Base-by-base conservation (phyloP, 2,888 invertebrate species). In the Caradrina clavipalpis region DNA sequence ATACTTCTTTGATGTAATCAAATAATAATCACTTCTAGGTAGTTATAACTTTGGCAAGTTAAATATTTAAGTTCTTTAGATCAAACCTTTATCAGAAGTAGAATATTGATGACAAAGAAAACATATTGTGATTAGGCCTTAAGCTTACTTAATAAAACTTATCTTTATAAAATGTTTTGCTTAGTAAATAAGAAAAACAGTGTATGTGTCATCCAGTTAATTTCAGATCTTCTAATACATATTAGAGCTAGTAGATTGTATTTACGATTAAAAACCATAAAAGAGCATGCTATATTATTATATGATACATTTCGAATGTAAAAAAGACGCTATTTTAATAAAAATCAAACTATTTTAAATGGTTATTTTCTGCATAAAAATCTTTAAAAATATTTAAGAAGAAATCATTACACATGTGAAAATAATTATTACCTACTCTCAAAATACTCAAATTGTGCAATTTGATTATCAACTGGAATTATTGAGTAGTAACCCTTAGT, bases 1-100 rank as follows among this genome's bases (percentile, higher is more conserved):
- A 53, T 73, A 59, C 19, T 56, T 53, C 22, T 51, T 78, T 74
- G 77, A 69, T 77, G 65, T 77, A 78, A 75, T 78, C 55, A 78
- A 69, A 59, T 62, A 58, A 65, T 51, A 65, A 67, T 58, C 42
- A 61, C 35, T 76, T 57, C 17, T 45, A 63, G 1, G 49, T 61
- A 54, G 35, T 59, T 50, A 45, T 54, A 56, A 74, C 69, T 77
- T 74, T 74, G 70, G 74, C 64, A 65, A 63, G 60, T 69, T 22
- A 47, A 54, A 57, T 49, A 8, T 64, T 19, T 1, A 62, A 63
- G 45, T 70, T 58, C 17, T 55, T 55, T 39, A 59, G 69, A 74
- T 53, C 26, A 78, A 74, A 78, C 13, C 17, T 59, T 31, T 62
- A 4, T 35, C 51, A 31, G 62, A 65, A 64, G 78, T 77, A 65